Evolutionary conservation across 1,140 invertebrate species (phyloP), one percentile per base, ranked within the genome.

Genomic region (Palaemon carinicauda): DNA sequence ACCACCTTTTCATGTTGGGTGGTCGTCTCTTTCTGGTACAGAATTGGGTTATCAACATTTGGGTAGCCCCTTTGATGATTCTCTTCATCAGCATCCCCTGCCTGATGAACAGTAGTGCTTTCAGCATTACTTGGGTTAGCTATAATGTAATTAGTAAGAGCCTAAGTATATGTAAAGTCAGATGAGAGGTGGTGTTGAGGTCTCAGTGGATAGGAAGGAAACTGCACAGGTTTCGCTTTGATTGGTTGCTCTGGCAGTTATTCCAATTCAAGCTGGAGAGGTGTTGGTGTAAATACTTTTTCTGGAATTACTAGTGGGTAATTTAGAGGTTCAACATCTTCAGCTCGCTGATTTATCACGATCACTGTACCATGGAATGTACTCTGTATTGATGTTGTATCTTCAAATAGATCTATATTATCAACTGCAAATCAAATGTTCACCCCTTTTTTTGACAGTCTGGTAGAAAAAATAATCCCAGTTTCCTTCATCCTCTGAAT

Each of bases 381-480:
- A 24, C 12, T 71, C 65, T 71, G 65, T n/a, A n/a, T n/a, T n/a
- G n/a, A n/a, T n/a, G n/a, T n/a, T n/a, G n/a, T n/a, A n/a, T n/a
- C n/a, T n/a, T 27, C 65, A 14, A 17, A 24, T 71, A 15, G 15
- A 24, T 17, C 14, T 71, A 71, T 71, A 24, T 71, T 71, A 71
- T 71, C 15, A 78, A 78, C 52, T 17, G 31, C 75, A 50, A 78
- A 78, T 31, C 31, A 54, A 17, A 50, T 78, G 75, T 78, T 52
- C 27, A 78, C 75, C 14, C 75, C 75, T 78, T 78, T 78, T 31
- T 54, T 54, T n/a, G 41, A 78, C 33, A 78, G 41, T 78, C 52
- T 17, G 75, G 75, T 24, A 78, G 75, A 78, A 15, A 78, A 27
- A 78, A 78, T 78, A n/a, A n/a, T n/a, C n/a, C n/a, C n/a, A n/a